Evolutionary conservation across 1,140 invertebrate species (phyloP).

Genomic region (Lasioglossum baleicum): DNA sequence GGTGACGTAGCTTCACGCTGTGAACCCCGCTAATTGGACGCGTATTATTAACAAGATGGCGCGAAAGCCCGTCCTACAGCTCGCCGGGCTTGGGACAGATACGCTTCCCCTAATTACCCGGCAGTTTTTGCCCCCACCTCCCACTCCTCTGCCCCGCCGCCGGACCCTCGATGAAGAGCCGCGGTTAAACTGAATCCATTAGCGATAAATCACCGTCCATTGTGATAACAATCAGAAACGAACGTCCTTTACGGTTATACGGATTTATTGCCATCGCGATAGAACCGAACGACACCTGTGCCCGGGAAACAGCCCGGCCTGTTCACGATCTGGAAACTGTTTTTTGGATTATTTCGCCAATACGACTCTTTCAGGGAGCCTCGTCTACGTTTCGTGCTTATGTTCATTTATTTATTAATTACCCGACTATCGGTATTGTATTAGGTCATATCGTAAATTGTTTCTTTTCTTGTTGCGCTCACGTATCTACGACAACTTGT

Average conservation of each 20-base stretch:
- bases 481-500: too few relatives aligned
- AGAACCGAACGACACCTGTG: constrained; percentile 29
- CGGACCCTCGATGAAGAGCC: constrained; percentile 20
- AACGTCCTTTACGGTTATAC: constrained; percentile 29
- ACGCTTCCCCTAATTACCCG: constrained; percentile 20
- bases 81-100: neutral
- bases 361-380: too few relatives aligned
- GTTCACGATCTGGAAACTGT: neutral
- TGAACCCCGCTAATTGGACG: constrained; percentile 61
- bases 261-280: constrained; percentile 38
- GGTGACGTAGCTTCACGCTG: constrained; percentile 45
- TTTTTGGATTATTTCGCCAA: neutral
- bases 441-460: too few relatives aligned
- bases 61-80: constrained; percentile 24
- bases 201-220: constrained; percentile 36
- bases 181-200: constrained; percentile 44
- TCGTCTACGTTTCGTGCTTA: too few relatives aligned
- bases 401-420: too few relatives aligned
- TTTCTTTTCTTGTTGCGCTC: too few relatives aligned
- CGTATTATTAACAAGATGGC: constrained; percentile 63
- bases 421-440: too few relatives aligned
- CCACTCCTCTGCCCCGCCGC: too few relatives aligned
- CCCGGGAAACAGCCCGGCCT: neutral
- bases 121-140: neutral
- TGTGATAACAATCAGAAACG: constrained; percentile 43